These are phyloP conservation scores for Daboia siamensis DNA, from an alignment of 2,113 vertebrate species.

Conservation along the genomic window DNA sequence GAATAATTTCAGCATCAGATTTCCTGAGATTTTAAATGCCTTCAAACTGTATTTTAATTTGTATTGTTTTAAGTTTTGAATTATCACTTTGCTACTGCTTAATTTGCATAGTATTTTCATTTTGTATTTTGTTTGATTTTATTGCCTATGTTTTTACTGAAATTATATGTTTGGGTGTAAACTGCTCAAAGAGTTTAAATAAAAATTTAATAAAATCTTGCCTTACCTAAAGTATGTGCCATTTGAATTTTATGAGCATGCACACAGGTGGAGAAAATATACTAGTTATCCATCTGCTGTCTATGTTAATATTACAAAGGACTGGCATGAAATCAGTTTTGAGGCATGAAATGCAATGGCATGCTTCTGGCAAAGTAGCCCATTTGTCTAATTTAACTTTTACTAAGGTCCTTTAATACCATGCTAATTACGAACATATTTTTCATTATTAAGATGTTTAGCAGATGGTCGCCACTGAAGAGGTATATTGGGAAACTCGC, in stretches of 20 bases:
- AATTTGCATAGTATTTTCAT: not conserved
- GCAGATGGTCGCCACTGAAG: not conserved
- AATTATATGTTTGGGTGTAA: not conserved
- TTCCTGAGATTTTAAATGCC: not conserved
- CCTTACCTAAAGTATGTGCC: not conserved
- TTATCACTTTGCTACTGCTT: not conserved
- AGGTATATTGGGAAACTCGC: not conserved
- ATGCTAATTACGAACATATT: not conserved
- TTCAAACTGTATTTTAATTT: not conserved
- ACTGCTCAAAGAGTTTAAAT: not conserved
- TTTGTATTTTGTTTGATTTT: not conserved
- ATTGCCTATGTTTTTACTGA: not conserved
- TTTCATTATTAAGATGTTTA: not conserved
- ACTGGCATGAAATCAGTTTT: not conserved
- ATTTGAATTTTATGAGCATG: not conserved
- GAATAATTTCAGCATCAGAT: not conserved
- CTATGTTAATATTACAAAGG: not conserved
- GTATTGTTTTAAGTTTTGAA: not conserved
- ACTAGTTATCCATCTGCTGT: not conserved
- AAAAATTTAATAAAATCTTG: not conserved
- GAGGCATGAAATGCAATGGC: slow-evolving; percentile 2
- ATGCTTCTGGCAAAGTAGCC: not conserved
- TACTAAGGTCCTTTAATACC: slow-evolving; percentile 22
- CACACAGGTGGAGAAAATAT: not conserved
- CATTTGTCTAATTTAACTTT: slow-evolving; percentile 23